phyloP scores from a whole-genome alignment of 2,797 vertebrate species.

The Graptemys geographica region DNA sequence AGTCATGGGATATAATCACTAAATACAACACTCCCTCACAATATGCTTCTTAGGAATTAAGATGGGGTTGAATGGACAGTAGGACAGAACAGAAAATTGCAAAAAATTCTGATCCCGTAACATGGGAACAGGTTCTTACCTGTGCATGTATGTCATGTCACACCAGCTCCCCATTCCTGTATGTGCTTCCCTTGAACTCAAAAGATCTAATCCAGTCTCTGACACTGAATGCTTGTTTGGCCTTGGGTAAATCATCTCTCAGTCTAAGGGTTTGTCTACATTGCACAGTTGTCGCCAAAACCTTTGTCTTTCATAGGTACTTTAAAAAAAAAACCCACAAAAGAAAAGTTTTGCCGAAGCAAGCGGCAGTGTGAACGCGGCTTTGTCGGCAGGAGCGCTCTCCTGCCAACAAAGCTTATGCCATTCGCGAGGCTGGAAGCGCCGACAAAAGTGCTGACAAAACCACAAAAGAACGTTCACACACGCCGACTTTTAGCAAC shows the following conservation, averaged over 20 bases:
- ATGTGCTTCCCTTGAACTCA: background rate
- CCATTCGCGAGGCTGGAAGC: no score
- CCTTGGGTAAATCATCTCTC: slow-evolving; percentile 69
- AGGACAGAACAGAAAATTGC: background rate
- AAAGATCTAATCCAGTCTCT: slow-evolving; percentile 61
- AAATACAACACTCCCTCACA: background rate
- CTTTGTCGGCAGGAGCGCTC: no score
- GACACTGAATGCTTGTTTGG: slow-evolving; percentile 51
- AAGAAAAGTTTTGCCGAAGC: no score
- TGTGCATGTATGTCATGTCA: fast-evolving
- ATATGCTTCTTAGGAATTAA: fast-evolving
- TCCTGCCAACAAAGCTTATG: no score
- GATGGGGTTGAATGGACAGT: background rate
- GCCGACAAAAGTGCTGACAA: no score
- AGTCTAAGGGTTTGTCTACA: background rate
- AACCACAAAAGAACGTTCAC: no score
- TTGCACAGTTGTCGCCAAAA: no score
- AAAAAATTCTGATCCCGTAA: background rate
- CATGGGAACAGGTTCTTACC: background rate
- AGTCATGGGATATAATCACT: background rate
- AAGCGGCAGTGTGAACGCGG: no score
- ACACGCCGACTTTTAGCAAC: no score
- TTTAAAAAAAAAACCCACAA: no score
- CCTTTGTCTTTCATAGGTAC: no score
- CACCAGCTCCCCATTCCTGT: background rate